Evolutionary conservation across 2,888 invertebrate genomes (phyloP).

Genomic region (Chymomyza fuscimana): DNA sequence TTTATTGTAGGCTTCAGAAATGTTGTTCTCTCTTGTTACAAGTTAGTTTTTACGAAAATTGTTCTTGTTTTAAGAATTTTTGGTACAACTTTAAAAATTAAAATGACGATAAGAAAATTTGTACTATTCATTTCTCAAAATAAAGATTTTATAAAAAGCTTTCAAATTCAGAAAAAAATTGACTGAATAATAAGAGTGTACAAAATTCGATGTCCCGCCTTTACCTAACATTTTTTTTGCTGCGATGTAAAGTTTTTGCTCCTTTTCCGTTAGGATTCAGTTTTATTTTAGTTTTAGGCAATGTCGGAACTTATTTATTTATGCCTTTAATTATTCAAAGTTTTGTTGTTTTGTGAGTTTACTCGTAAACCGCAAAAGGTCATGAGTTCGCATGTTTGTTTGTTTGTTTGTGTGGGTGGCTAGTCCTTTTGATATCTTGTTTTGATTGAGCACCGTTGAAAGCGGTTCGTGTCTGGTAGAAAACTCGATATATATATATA

Average conservation of each 20-base stretch:
- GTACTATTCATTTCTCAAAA: no score
- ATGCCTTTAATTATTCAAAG: conserved; percentile 63
- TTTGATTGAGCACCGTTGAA: conserved; percentile 55
- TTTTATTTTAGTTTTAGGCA: conserved; percentile 4
- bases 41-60: no score
- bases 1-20: no score
- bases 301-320: conserved; percentile 41
- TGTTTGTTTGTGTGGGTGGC: background rate
- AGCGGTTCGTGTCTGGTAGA: conserved; percentile 26
- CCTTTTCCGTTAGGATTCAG: background rate
- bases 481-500: background rate
- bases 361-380: conserved; percentile 37
- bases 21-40: no score
- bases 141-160: no score
- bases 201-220: background rate
- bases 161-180: no score
- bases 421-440: conserved; percentile 31
- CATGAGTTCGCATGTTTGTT: conserved; percentile 5
- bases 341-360: conserved; percentile 46
- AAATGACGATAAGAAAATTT: no score
- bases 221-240: conserved; percentile 23
- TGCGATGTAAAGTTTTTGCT: background rate
- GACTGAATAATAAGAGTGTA: background rate
- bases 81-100: no score
- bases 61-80: no score